phyloP scores from a whole-genome alignment of 2,797 vertebrate genomes.

The Catharus ustulatus region DNA sequence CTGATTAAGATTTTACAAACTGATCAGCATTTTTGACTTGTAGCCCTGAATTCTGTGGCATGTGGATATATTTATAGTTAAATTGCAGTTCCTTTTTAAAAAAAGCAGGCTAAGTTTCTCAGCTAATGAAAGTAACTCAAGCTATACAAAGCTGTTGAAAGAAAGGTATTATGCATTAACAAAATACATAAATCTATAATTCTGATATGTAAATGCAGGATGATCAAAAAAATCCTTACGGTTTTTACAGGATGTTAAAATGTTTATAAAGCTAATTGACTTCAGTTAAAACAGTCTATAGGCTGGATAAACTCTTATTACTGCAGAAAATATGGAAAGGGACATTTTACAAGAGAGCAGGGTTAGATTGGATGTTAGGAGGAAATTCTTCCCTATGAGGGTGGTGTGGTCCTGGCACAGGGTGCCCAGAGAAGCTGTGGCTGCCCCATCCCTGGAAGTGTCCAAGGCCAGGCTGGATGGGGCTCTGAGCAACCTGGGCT shows the following conservation, averaged over 20 bases:
- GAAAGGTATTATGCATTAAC: neutral
- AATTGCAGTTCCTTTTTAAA: constrained; percentile 66
- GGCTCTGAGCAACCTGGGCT: rapidly evolving
- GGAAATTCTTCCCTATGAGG: neutral
- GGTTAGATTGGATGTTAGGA: neutral
- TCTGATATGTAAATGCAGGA: neutral
- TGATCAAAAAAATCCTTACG: neutral
- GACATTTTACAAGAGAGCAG: neutral
- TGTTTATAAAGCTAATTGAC: neutral
- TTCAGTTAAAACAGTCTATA: neutral
- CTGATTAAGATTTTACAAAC: constrained; percentile 78
- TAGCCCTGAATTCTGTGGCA: constrained; percentile 75
- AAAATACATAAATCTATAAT: neutral
- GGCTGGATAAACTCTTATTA: neutral
- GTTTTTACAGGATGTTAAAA: neutral
- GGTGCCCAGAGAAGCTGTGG: neutral
- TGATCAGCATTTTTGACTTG: constrained; percentile 78
- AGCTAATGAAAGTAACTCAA: constrained; percentile 72
- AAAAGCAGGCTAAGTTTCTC: constrained; percentile 68
- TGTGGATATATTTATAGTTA: constrained; percentile 78
- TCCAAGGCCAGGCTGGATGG: rapidly evolving
- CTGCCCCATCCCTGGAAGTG: neutral
- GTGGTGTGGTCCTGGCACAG: rapidly evolving
- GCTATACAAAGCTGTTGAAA: constrained; percentile 24
- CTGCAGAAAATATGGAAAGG: neutral